These are phyloP conservation scores for Leptopilina drosophilae DNA, from an alignment of 2,888 invertebrate genomes.

Conservation along the genomic window DNA sequence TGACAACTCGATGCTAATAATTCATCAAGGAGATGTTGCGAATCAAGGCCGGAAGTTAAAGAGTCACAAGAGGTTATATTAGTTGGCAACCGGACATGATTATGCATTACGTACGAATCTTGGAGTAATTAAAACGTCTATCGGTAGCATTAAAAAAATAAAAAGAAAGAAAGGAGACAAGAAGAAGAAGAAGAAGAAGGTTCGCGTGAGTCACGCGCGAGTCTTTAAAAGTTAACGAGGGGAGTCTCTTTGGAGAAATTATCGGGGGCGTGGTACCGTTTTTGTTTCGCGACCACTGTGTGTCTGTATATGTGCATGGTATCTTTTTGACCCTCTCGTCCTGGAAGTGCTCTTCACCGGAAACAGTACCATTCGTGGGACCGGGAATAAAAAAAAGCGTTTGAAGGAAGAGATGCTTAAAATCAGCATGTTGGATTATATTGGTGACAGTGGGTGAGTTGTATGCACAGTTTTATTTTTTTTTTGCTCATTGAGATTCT, in stretches of 20 bases:
- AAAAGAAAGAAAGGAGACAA: too few relatives aligned
- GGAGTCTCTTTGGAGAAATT: conserved; percentile 53
- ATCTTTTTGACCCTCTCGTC: neutral
- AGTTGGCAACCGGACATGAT: conserved; percentile 22
- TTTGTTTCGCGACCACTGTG: conserved; percentile 30
- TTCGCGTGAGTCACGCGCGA: conserved; percentile 40
- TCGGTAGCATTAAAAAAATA: conserved; percentile 15
- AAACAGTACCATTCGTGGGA: conserved; percentile 16
- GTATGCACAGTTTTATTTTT: neutral
- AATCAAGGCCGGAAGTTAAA: conserved; percentile 33
- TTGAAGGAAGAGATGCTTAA: conserved; percentile 68
- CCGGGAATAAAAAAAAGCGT: conserved; percentile 17
- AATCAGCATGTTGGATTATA: conserved; percentile 75
- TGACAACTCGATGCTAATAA: conserved; percentile 21
- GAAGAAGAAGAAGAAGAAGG: conserved; percentile 7
- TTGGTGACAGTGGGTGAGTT: conserved; percentile 74
- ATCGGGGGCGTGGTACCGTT: conserved; percentile 65
- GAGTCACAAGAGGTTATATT: conserved; percentile 10
- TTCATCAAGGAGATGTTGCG: conserved; percentile 28
- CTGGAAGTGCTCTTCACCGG: conserved; percentile 28
- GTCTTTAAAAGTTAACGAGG: conserved; percentile 49
- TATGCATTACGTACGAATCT: conserved; percentile 2
- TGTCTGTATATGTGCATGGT: neutral
- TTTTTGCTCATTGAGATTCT: neutral
- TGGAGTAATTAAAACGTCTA: conserved; percentile 38